Percentiles rank a stretch among this genome's conserved stretches.
These are phyloP conservation scores for Cololabis saira DNA, from an alignment of 2,113 vertebrate species.

Conservation along the genomic window DNA sequence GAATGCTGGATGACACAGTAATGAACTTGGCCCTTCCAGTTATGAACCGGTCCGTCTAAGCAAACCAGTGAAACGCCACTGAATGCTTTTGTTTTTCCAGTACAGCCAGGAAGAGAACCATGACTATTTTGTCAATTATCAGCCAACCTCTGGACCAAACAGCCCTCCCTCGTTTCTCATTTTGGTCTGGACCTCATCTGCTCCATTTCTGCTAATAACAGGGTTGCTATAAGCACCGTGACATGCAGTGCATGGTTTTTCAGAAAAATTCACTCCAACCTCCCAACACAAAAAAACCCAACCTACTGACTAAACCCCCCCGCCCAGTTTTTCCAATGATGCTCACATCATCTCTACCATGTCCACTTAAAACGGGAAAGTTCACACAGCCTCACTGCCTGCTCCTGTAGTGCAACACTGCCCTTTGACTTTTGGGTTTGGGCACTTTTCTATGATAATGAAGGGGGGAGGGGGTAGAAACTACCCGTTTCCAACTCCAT, in stretches of 20 bases:
- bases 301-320: slow-evolving; percentile 48
- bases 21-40: background rate
- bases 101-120: slow-evolving; percentile 34
- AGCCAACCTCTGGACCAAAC: slow-evolving; percentile 57
- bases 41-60: background rate
- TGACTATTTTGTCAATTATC: slow-evolving; percentile 57
- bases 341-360: slow-evolving; percentile 42
- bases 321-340: slow-evolving; percentile 20
- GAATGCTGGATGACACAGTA: slow-evolving; percentile 5
- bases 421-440: slow-evolving; percentile 61
- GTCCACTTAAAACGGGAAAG: slow-evolving; percentile 20
- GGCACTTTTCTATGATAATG: slow-evolving; percentile 61
- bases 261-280: slow-evolving; percentile 51
- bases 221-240: slow-evolving; percentile 75
- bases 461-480: slow-evolving; percentile 55
- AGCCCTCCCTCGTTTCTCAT: slow-evolving; percentile 66
- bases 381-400: background rate
- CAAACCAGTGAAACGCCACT: slow-evolving; percentile 9
- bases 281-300: slow-evolving; percentile 44
- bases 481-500: slow-evolving; percentile 18
- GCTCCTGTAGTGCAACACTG: slow-evolving; percentile 15
- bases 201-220: slow-evolving; percentile 78
- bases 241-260: slow-evolving; percentile 70
- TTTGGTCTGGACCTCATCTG: slow-evolving; percentile 74
- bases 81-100: slow-evolving; percentile 35